Evolutionary conservation across 2,113 vertebrate species (phyloP).

Genomic region (Pogona vitticeps): DNA sequence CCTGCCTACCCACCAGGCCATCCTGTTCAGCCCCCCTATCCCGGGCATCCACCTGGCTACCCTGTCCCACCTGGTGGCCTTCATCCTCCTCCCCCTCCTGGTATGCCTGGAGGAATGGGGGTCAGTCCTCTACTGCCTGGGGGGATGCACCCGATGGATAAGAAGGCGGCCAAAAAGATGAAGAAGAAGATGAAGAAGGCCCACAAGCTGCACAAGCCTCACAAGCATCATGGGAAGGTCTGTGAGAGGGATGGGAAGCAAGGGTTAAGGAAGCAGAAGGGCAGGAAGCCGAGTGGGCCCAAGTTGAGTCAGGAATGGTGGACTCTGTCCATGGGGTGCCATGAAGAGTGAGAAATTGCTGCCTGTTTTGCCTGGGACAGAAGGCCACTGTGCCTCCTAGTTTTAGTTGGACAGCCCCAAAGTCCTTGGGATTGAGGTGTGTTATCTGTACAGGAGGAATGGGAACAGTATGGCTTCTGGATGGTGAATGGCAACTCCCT

Average conservation of each 20-base stretch:
- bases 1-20: constrained; percentile 62
- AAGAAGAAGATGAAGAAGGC: constrained; percentile 85
- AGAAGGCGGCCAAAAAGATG: constrained; percentile 84
- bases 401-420: background rate
- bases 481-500: background rate
- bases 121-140: constrained; percentile 69
- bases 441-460: background rate
- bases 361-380: background rate
- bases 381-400: background rate
- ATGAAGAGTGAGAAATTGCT: background rate
- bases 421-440: background rate
- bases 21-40: constrained; percentile 34
- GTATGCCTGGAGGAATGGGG: constrained; percentile 55
- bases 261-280: background rate
- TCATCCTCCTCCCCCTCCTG: constrained; percentile 67
- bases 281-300: background rate
- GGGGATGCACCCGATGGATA: constrained; percentile 71
- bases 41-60: constrained; percentile 56
- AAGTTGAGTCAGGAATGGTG: background rate
- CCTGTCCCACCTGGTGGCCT: constrained; percentile 64
- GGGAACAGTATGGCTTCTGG: too few relatives aligned
- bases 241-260: constrained; percentile 34
- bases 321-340: background rate
- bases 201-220: constrained; percentile 75
- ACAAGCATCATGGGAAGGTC: constrained; percentile 78